These are phyloP conservation scores for Abscondita cerata DNA, from an alignment of 2,888 invertebrate species.

Conservation along the genomic window DNA sequence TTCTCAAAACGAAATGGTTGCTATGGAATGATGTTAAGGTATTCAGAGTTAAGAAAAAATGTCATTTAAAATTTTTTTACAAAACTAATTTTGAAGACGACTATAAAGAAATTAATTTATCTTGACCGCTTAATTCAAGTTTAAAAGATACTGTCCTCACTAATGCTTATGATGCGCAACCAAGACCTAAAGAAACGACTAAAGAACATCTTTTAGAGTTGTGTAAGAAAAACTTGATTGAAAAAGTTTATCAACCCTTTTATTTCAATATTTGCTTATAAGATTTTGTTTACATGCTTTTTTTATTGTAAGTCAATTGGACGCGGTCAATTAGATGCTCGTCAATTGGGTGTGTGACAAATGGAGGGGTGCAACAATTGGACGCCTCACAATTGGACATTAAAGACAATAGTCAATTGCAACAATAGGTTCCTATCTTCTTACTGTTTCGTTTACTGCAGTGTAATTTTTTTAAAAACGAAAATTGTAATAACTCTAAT, in stretches of 20 bases:
- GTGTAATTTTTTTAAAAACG: too few species aligned
- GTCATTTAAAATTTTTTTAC: neutral
- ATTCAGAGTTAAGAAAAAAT: neutral
- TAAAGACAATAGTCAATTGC: too few species aligned
- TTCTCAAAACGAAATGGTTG: neutral
- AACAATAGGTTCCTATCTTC: too few species aligned
- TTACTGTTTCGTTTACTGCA: too few species aligned
- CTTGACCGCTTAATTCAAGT: neutral
- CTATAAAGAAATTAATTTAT: neutral
- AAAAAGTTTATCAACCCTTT: conserved; percentile 4
- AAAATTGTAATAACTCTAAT: too few species aligned
- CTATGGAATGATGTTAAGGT: neutral
- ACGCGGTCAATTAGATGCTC: too few species aligned
- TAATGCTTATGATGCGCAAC: neutral
- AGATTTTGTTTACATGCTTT: too few species aligned
- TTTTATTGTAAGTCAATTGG: too few species aligned
- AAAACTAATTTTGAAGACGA: neutral
- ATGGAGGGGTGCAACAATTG: too few species aligned
- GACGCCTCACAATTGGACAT: too few species aligned
- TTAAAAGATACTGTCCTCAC: neutral
- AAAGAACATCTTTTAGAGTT: neutral
- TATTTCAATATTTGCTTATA: conserved; percentile 2
- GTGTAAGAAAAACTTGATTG: neutral
- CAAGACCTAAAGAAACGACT: neutral
- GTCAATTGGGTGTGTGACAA: too few species aligned